These are phyloP conservation scores for Myotis findleyi DNA, from an alignment of 2,797 vertebrate species.

Conservation along the genomic window DNA sequence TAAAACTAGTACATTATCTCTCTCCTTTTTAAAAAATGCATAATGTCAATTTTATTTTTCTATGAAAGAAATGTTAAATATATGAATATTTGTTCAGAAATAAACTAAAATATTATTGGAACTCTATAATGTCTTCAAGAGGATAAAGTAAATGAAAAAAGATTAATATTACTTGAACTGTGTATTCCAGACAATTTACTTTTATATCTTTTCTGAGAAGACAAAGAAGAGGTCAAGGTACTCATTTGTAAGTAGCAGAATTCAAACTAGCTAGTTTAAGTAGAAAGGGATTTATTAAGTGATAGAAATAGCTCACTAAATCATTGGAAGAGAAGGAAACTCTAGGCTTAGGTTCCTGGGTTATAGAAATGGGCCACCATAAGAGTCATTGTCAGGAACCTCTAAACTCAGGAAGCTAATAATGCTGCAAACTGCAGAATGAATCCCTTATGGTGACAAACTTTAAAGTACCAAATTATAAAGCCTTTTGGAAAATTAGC, in stretches of 20 bases:
- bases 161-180: not conserved
- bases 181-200: not conserved
- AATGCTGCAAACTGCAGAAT: not conserved
- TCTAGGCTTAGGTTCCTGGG: not conserved
- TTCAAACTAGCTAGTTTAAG: not conserved
- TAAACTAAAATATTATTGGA: constrained; percentile 19
- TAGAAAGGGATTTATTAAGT: not conserved
- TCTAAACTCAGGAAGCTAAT: not conserved
- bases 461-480: not conserved
- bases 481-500: not conserved
- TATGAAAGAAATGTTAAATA: not conserved
- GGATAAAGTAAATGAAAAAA: not conserved
- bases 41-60: not conserved
- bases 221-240: not conserved
- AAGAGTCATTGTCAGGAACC: not conserved
- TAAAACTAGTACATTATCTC: not conserved
- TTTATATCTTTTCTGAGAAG: not conserved
- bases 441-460: not conserved
- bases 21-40: not conserved
- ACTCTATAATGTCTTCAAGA: not conserved
- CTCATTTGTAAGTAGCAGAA: not conserved
- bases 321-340: not conserved
- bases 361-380: not conserved
- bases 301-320: not conserved
- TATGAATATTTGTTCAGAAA: not conserved